These are phyloP conservation scores for Pyrocephalus nanus DNA, from an alignment of 2,797 vertebrate species.

Conservation along the genomic window DNA sequence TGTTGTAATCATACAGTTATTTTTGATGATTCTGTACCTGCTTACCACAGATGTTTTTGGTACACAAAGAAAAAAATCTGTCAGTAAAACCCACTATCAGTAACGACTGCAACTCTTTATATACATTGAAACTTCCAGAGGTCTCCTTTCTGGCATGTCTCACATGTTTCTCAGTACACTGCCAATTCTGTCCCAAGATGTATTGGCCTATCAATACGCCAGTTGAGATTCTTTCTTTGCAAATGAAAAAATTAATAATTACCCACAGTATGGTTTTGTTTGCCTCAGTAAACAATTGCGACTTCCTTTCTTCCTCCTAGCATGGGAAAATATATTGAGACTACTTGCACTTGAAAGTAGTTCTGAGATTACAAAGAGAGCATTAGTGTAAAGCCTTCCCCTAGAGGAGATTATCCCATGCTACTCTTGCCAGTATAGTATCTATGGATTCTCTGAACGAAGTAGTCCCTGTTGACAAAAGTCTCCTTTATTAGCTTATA, in stretches of 20 bases:
- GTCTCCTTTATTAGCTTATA: background rate
- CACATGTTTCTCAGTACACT: background rate
- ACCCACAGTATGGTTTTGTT: background rate
- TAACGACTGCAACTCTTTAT: background rate
- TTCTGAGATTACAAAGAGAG: background rate
- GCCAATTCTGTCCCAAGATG: background rate
- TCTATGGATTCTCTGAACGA: background rate
- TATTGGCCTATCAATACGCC: background rate
- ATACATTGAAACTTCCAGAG: background rate
- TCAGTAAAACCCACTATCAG: background rate
- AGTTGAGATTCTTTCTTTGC: background rate
- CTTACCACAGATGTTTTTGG: background rate
- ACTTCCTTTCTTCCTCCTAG: background rate
- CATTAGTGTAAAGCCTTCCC: background rate
- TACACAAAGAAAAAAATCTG: background rate
- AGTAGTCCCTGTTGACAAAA: background rate
- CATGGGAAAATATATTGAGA: background rate
- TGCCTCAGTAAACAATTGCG: background rate
- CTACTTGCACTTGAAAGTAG: background rate
- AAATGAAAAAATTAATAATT: background rate
- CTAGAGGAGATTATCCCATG: background rate
- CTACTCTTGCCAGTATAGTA: background rate
- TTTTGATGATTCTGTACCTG: background rate
- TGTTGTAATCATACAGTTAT: background rate
- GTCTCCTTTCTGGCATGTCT: background rate